Percentiles rank a stretch among this genome's conserved stretches.
Conservation (phyloP, 2,888 invertebrate genomes). For the Ellobium chinense region DNA sequence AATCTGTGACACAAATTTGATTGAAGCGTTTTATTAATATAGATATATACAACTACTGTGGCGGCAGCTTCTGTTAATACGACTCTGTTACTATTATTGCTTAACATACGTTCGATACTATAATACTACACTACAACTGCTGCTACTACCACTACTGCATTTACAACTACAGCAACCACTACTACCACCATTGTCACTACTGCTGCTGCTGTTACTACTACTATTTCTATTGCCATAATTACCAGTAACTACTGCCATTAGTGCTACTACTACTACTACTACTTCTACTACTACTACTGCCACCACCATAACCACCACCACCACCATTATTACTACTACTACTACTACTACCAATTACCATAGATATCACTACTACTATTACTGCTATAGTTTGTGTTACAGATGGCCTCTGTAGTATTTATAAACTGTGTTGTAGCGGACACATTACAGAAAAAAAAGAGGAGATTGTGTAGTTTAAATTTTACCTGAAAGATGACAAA, state of each 20-base stretch:
- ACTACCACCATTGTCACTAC: neutral
- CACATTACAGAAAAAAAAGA: no score
- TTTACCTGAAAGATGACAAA: no score
- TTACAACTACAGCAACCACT: neutral
- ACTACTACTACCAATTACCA: neutral
- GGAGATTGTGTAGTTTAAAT: no score
- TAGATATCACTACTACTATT: neutral
- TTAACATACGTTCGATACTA: no score
- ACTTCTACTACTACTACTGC: neutral
- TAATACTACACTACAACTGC: no score
- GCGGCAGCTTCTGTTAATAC: no score
- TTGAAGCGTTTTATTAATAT: no score
- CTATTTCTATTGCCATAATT: neutral
- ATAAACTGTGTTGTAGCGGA: no score
- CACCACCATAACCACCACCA: neutral
- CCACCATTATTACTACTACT: neutral
- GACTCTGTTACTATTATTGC: no score
- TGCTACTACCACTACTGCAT: no score
- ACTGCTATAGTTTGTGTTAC: neutral
- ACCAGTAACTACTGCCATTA: neutral
- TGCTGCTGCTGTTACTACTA: constrained; percentile 3
- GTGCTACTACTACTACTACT: neutral
- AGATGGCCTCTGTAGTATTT: neutral
- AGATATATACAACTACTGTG: no score
- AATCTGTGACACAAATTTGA: no score